Evolutionary conservation across 2,888 invertebrate genomes (phyloP), one percentile per base, ranked within the genome.

Genomic region (Agrotis clavis): DNA sequence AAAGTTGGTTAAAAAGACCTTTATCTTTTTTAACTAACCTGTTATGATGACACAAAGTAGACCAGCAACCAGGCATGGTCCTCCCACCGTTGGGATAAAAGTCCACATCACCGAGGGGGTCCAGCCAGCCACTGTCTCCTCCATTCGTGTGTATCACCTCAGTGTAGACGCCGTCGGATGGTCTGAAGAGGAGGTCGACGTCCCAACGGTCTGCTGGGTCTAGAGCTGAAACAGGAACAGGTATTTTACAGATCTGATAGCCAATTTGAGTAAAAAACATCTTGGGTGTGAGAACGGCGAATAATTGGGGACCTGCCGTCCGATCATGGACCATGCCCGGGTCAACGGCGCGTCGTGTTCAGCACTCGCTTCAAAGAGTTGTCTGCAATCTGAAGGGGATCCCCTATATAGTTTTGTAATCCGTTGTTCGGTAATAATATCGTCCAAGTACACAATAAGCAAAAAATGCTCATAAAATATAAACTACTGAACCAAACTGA

Each of bases 111-210:
- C 76, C 92, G 0, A 90, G n/a, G 0, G 87, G 82, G 5, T 67
- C 4, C 0, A 69, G 5, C 48, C 88, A 86, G 0, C 92, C 92
- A 14, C 87, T 84, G 41, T 83, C 67, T 0, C 88, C 88, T 0
- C 80, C 85, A 16, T 87, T 91, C 1, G 92, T 92, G 86, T 92
- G 92, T 25, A 92, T 90, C 0, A 90, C 88, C 57, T 92, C 92
- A 0, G 90, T 91, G 84, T 92, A 92, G 0, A 25, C 4, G 0
- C 87, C 91, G 5, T 92, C 93, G 0, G 64, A 48, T 0, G 85
- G 72, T 0, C 85, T 75, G 83, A 92, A 81, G 7, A 88, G 62
- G 19, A 85, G 78, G n/a, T n/a, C 61, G 0, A 60, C 56, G 18
- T 89, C 86, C 81, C 89, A 89, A 9, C 88, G 88, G 6, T 87